Evolutionary conservation across 2,113 vertebrate species (phyloP).

Genomic region (Gymnarchus niloticus): DNA sequence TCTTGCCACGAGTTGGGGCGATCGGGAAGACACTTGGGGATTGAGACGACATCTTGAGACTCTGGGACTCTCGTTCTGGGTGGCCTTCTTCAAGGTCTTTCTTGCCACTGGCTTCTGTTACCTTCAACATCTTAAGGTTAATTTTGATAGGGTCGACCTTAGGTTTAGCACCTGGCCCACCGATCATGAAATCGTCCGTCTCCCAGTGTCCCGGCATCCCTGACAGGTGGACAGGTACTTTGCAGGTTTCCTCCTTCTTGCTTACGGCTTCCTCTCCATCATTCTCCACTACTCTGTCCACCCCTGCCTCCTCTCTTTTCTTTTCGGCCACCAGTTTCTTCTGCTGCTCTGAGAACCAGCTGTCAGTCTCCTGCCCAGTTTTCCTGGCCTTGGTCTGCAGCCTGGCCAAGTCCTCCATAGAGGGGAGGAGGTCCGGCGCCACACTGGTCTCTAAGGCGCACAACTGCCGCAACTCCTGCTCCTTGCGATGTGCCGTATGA

Average conservation of each 20-base stretch:
- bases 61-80: constrained; percentile 53
- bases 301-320: constrained; percentile 48
- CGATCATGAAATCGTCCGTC: constrained; percentile 60
- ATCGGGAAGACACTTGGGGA: constrained; percentile 35
- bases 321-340: constrained; percentile 51
- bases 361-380: constrained; percentile 71
- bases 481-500: constrained; percentile 63
- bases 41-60: constrained; percentile 45
- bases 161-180: constrained; percentile 54
- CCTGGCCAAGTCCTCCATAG: constrained; percentile 66
- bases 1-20: constrained; percentile 62
- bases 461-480: constrained; percentile 68
- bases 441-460: constrained; percentile 70
- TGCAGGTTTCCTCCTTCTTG: constrained; percentile 56
- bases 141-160: constrained; percentile 88
- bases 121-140: constrained; percentile 81
- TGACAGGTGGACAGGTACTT: constrained; percentile 54
- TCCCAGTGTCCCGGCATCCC: constrained; percentile 61
- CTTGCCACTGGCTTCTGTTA: constrained; percentile 70
- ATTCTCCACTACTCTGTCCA: constrained; percentile 40
- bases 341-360: constrained; percentile 69
- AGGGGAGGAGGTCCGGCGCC: constrained; percentile 64
- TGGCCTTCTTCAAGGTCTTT: constrained; percentile 34
- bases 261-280: constrained; percentile 12
- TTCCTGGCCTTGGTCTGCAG: constrained; percentile 69